Evolutionary conservation across 2,113 vertebrate genomes (phyloP).

Genomic region (Rynchops niger): DNA sequence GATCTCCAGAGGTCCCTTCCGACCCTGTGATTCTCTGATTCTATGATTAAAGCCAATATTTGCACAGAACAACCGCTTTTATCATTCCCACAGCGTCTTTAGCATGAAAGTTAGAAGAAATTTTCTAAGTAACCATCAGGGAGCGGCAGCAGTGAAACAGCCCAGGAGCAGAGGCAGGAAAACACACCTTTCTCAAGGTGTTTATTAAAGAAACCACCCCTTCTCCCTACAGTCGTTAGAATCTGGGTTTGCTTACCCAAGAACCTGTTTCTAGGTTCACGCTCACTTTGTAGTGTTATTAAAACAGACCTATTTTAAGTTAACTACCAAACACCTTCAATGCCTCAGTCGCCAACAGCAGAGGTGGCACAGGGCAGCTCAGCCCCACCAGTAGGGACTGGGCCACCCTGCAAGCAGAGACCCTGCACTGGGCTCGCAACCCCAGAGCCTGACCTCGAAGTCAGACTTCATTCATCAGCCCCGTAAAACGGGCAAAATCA

Average conservation of each 20-base stretch:
- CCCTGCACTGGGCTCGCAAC: neutral
- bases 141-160: neutral
- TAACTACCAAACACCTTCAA: too few relatives aligned
- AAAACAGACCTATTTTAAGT: neutral
- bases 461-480: accelerated
- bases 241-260: neutral
- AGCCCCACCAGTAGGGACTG: neutral
- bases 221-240: too few relatives aligned
- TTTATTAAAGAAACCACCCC: neutral
- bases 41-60: neutral
- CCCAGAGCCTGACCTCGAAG: neutral
- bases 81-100: neutral
- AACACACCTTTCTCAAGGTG: too few relatives aligned
- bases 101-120: neutral
- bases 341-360: neutral
- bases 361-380: neutral
- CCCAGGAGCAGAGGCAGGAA: neutral
- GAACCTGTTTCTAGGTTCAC: neutral
- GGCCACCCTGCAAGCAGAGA: neutral
- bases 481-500: accelerated
- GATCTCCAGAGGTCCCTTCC: too few relatives aligned
- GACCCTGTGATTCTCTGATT: too few relatives aligned
- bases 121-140: neutral
- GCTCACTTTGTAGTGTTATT: neutral
- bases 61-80: neutral